Conservation (phyloP, 2,797 vertebrate genomes). For the Tachyglossus aculeatus region DNA sequence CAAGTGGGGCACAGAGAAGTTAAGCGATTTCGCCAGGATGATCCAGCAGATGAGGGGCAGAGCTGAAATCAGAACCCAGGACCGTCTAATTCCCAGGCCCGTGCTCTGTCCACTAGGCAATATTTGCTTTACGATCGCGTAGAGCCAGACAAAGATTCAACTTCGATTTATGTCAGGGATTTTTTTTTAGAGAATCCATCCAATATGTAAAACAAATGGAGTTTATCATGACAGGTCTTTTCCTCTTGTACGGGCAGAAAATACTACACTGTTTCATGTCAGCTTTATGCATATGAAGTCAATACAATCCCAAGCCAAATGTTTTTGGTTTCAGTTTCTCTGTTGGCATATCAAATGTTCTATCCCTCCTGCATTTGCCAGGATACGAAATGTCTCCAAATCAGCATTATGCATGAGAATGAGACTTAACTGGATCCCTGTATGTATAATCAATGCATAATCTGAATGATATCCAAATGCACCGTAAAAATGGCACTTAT, state of each 20-base stretch:
- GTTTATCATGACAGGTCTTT: neutral
- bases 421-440: neutral
- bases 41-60: no score
- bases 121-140: no score
- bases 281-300: conserved; percentile 27
- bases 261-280: conserved; percentile 17
- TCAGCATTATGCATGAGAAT: neutral
- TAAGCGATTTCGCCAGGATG: no score
- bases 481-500: conserved; percentile 13
- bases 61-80: no score
- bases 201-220: conserved; percentile 25
- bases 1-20: no score
- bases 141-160: conserved; percentile 5
- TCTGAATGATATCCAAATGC: conserved; percentile 3
- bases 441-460: neutral
- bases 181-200: conserved; percentile 1
- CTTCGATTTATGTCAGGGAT: conserved; percentile 21
- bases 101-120: no score
- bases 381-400: neutral
- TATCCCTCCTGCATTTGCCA: neutral
- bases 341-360: conserved; percentile 10
- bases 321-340: conserved; percentile 13
- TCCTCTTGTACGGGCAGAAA: conserved; percentile 5
- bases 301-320: conserved; percentile 1
- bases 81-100: no score